Evolutionary conservation across 1,140 invertebrate species (phyloP).

Genomic region (Muscidifurax raptorellus): DNA sequence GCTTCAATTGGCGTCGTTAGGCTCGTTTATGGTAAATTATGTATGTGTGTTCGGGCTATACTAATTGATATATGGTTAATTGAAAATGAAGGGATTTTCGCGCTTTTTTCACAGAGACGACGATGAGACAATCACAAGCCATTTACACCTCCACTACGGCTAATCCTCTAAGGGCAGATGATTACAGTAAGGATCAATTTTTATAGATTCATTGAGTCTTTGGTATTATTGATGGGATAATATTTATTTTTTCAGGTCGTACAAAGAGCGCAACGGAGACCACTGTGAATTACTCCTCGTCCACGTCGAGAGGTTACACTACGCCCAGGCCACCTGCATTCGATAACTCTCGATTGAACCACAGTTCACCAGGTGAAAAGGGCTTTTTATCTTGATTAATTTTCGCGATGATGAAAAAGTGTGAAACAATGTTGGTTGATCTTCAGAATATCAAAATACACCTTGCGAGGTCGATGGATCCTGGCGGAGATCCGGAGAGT

Average conservation of each 20-base stretch:
- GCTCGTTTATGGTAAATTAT: neutral
- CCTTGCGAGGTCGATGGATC: constrained; percentile 73
- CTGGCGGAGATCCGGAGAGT: constrained; percentile 71
- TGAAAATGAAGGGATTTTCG: neutral
- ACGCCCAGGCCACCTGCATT: constrained; percentile 6
- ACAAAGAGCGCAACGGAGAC: neutral
- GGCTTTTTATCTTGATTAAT: neutral
- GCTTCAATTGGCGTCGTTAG: neutral
- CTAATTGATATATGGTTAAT: neutral
- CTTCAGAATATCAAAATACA: constrained; percentile 33
- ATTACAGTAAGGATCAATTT: neutral
- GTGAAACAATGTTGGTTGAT: neutral
- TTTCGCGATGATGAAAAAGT: neutral
- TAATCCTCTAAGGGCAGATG: neutral
- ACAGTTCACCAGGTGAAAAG: neutral
- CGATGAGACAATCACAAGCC: neutral
- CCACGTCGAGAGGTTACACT: constrained; percentile 6
- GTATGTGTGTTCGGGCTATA: neutral
- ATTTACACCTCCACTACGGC: constrained; percentile 12
- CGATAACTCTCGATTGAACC: constrained; percentile 3
- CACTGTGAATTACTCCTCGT: constrained; percentile 34
- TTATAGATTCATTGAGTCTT: neutral
- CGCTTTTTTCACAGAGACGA: neutral
- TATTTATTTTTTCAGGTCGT: neutral
- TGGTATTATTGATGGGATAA: neutral